These are phyloP conservation scores for Ischnura elegans DNA, from an alignment of 2,888 invertebrate genomes.

Conservation along the genomic window DNA sequence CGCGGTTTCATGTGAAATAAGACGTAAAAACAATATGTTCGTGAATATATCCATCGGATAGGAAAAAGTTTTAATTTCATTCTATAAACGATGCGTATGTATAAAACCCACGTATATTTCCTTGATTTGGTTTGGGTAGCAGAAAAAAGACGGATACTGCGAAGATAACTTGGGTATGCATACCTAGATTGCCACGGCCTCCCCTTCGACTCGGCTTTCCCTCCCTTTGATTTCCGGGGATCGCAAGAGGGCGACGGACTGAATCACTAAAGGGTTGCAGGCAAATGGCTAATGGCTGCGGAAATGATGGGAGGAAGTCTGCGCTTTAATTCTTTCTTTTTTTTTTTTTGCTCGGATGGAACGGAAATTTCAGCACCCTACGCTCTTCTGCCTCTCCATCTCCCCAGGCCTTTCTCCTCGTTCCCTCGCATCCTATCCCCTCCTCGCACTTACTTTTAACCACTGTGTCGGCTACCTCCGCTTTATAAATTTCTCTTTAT, in stretches of 20 bases:
- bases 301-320: constrained; percentile 63
- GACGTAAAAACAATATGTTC: no score
- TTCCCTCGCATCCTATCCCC: background rate
- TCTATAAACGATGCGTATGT: no score
- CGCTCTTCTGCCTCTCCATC: background rate
- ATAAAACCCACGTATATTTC: no score
- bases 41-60: no score
- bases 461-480: background rate
- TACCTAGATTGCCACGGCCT: constrained; percentile 3
- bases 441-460: background rate
- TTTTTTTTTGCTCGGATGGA: background rate
- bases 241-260: background rate
- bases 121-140: no score
- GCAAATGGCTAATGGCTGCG: constrained; percentile 58
- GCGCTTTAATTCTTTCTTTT: no score
- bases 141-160: background rate
- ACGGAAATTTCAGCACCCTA: constrained; percentile 37
- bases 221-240: constrained; percentile 64
- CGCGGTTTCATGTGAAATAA: no score
- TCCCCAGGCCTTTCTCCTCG: background rate
- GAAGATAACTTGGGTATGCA: constrained; percentile 34
- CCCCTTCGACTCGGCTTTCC: background rate
- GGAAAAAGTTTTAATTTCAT: no score
- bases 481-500: constrained; percentile 24
- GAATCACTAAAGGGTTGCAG: constrained; percentile 50